Base-by-base conservation (phyloP, 2,113 vertebrate species). In the Scortum barcoo region DNA sequence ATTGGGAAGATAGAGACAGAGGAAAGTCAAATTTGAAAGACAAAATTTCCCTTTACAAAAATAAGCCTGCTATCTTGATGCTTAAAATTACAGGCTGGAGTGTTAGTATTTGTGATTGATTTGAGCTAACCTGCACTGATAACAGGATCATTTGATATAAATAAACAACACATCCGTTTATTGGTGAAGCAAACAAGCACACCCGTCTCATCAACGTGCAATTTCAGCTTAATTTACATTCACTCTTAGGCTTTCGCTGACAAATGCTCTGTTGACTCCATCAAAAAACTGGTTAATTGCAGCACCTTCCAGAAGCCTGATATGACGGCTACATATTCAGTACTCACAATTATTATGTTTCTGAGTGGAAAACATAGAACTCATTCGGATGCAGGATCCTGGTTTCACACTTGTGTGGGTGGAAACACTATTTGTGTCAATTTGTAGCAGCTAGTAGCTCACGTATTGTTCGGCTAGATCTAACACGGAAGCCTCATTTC, bases 231-330 rank as follows among this genome's bases (percentile, higher is more conserved):
- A 0, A 81, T 79, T 90, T 73, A 67, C 63, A 80, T 86, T 38
- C 24, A 46, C 50, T 80, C 30, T 48, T 54, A 24, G 72, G 36
- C 38, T 57, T 54, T 19, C 48, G 36, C 60, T 69, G 66, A 78
- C 46, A 90, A 86, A 80, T 14, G 46, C 60, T 84, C 46, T 38
- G 72, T 46, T 85, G 54, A 54, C 62, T 57, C 17, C 51, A 83
- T 76, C 48, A 71, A 61, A 54, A 60, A 14, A 53, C 68, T 14
- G 16, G 28, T 51, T 69, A 74, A 54, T 62, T 61, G 66, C 46
- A 9, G 48, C 8, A 1, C 11, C 26, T 70, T 30, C 33, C 42
- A 16, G 44, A 70, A 48, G 30, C 17, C 10, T 16, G 30, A 16
- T 67, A 13, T 73, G 78, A 80, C 83, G 81, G 76, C 60, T 72